phyloP scores from a whole-genome alignment of 2,113 vertebrate genomes.

The Phainopepla nitens region DNA sequence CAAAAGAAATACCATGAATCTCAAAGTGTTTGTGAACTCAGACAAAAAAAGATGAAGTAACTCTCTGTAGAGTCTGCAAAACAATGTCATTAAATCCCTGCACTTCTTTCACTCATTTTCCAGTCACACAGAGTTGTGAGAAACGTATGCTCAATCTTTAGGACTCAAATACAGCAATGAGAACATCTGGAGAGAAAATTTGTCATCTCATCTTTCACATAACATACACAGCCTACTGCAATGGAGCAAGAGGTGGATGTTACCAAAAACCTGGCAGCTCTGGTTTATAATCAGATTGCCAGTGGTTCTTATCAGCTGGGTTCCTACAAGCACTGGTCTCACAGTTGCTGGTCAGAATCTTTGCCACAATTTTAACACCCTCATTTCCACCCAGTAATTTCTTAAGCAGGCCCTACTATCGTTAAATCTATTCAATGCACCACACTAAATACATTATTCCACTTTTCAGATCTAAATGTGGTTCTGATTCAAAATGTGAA shows the following conservation, averaged over 20 bases:
- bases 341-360: background rate
- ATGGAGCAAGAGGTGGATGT: background rate
- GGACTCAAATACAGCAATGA: background rate
- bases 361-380: background rate
- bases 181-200: background rate
- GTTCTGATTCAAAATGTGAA: background rate
- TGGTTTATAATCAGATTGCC: background rate
- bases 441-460: background rate
- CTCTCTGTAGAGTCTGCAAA: rapidly evolving
- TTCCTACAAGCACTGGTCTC: background rate
- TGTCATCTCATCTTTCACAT: background rate
- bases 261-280: background rate
- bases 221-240: background rate
- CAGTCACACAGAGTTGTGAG: background rate
- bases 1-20: background rate
- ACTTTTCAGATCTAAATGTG: background rate
- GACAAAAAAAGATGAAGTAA: background rate
- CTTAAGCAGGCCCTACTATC: background rate
- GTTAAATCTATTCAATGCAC: background rate
- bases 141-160: background rate
- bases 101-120: background rate
- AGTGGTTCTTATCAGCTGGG: background rate
- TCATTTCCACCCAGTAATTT: background rate
- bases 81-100: background rate
- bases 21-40: background rate